A percentile compares a stretch with the other conserved stretches of the same genome.
Evolutionary conservation across 2,888 invertebrate genomes (phyloP).

Genomic region (Drosophila kuntzei): DNA sequence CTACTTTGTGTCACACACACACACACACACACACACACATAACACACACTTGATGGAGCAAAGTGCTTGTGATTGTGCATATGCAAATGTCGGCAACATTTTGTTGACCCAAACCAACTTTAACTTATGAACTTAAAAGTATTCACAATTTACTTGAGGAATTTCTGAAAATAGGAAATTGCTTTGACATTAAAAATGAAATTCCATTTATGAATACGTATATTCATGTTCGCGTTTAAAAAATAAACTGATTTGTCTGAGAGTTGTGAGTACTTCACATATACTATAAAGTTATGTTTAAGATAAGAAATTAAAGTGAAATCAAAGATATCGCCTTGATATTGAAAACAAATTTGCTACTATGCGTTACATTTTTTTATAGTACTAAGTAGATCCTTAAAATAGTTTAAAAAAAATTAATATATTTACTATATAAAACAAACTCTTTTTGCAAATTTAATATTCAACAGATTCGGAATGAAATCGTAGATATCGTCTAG

Average conservation of each 20-base stretch:
- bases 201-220: not conserved
- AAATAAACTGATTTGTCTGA: not conserved
- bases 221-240: not conserved
- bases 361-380: too few relatives aligned
- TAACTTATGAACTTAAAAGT: conserved; percentile 6
- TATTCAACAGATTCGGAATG: too few relatives aligned
- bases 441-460: too few relatives aligned
- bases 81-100: conserved; percentile 15
- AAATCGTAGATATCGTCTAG: too few relatives aligned
- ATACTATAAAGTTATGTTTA: not conserved
- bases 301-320: too few relatives aligned
- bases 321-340: too few relatives aligned
- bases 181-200: not conserved
- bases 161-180: not conserved
- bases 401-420: too few relatives aligned
- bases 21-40: conserved; percentile 7
- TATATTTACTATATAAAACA: too few relatives aligned
- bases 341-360: too few relatives aligned
- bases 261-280: not conserved
- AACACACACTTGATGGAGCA: conserved; percentile 1
- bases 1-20: conserved; percentile 22
- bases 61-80: not conserved
- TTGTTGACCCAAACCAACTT: conserved; percentile 2
- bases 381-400: too few relatives aligned
- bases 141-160: conserved; percentile 5